phyloP scores from a whole-genome alignment of 1,140 invertebrate species.

The Drosophila teissieri region DNA sequence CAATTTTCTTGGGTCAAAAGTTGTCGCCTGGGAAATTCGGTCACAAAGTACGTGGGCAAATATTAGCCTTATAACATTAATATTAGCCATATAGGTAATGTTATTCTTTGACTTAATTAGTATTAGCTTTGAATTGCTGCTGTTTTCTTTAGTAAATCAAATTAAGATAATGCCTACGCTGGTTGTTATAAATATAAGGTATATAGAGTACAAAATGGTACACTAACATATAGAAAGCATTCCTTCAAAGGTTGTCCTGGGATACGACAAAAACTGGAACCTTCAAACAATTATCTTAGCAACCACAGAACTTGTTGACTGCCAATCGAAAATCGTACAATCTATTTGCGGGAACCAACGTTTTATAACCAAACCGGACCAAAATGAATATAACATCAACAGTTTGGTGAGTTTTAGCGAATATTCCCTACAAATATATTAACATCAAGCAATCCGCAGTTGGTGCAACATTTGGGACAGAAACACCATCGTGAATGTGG shows the following conservation, averaged over 20 bases:
- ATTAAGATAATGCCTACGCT: neutral
- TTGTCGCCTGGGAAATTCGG: slow-evolving; percentile 59
- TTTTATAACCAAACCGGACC: neutral
- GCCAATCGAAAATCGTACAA: neutral
- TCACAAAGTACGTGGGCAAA: neutral
- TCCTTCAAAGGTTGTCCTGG: slow-evolving; percentile 12
- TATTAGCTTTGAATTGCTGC: no score
- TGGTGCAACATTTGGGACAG: slow-evolving; percentile 59
- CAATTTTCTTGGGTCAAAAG: slow-evolving; percentile 25
- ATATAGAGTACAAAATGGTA: no score
- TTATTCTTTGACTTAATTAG: neutral
- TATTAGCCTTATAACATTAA: neutral
- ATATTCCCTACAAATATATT: no score
- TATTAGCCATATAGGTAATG: neutral
- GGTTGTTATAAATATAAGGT: no score
- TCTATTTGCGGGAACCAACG: neutral
- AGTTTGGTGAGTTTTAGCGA: slow-evolving; percentile 37
- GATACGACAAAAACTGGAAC: slow-evolving; percentile 5
- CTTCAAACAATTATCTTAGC: slow-evolving; percentile 16
- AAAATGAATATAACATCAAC: slow-evolving; percentile 67
- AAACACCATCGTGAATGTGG: slow-evolving; percentile 54
- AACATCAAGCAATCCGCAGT: slow-evolving; percentile 6
- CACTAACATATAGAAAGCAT: no score
- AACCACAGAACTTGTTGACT: slow-evolving; percentile 42
- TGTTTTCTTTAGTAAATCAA: neutral